Evolutionary conservation across 2,888 invertebrate species (phyloP).

Genomic region (Sarcophaga variegata): DNA sequence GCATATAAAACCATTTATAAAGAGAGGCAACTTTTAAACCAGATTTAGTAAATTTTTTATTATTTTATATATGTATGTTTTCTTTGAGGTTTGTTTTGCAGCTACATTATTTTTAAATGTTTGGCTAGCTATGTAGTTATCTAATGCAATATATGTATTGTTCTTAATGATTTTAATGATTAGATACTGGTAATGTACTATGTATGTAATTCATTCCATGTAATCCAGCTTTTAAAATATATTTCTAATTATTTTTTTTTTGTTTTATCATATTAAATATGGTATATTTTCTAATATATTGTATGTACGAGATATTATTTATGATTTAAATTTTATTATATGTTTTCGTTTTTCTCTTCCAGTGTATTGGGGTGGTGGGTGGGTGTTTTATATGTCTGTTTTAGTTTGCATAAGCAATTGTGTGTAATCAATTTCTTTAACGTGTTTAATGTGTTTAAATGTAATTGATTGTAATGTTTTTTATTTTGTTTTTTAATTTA

Average conservation of each 20-base stretch:
- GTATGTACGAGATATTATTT: too few species aligned
- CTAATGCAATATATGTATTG: slow-evolving; percentile 48
- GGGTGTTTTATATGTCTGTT: too few species aligned
- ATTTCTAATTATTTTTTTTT: neutral
- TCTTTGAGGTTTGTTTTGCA: neutral
- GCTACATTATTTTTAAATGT: neutral
- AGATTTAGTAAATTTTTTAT: slow-evolving; percentile 62
- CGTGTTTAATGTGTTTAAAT: too few species aligned
- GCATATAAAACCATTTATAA: slow-evolving; percentile 15
- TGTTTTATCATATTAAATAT: neutral
- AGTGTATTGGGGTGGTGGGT: too few species aligned
- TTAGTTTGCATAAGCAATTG: too few species aligned
- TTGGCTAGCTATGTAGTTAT: slow-evolving; percentile 36
- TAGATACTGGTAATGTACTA: neutral
- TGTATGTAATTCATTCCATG: neutral
- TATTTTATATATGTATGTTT: slow-evolving; percentile 68
- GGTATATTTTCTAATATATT: neutral
- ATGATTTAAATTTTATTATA: too few species aligned
- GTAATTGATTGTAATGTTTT: neutral
- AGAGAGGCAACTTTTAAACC: slow-evolving; percentile 39
- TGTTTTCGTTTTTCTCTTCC: too few species aligned
- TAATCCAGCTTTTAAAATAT: neutral
- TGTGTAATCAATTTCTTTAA: too few species aligned
- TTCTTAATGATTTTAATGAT: slow-evolving; percentile 50
- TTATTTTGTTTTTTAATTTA: neutral